Percentiles rank a stretch among this genome's conserved stretches.
These are phyloP conservation scores for Cephus rjabovi DNA, from an alignment of 2,888 invertebrate genomes.

Conservation along the genomic window DNA sequence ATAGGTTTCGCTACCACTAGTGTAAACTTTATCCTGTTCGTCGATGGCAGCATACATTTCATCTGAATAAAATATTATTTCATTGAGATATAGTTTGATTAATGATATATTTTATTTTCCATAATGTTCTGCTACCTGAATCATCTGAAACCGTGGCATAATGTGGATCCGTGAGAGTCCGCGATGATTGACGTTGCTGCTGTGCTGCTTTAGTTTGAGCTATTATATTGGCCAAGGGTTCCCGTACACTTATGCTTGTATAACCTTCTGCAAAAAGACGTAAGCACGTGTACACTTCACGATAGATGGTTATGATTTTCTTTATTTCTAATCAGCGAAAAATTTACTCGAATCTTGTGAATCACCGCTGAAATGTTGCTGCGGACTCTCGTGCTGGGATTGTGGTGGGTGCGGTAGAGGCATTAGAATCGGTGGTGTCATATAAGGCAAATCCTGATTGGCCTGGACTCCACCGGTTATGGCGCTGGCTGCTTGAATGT, in stretches of 20 bases:
- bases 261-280: constrained; percentile 79
- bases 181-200: constrained; percentile 56
- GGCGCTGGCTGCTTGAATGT: constrained; percentile 88
- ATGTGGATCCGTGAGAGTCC: constrained; percentile 73
- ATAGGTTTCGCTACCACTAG: constrained; percentile 87
- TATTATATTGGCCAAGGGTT: constrained; percentile 84
- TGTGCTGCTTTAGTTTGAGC: constrained; percentile 71
- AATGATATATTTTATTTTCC: background rate
- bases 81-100: background rate
- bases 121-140: constrained; percentile 72
- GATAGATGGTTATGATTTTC: constrained; percentile 9
- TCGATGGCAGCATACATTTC: constrained; percentile 94
- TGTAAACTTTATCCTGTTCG: constrained; percentile 76
- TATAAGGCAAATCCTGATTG: constrained; percentile 89
- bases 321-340: constrained; percentile 8
- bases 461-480: constrained; percentile 88
- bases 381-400: constrained; percentile 59
- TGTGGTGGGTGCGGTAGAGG: constrained; percentile 54
- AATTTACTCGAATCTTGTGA: constrained; percentile 87
- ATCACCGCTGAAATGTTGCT: constrained; percentile 87
- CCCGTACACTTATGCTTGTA: constrained; percentile 90
- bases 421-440: constrained; percentile 82
- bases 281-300: background rate
- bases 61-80: constrained; percentile 68
- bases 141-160: constrained; percentile 94